Percentiles rank a stretch among this genome's conserved stretches.
These are phyloP conservation scores for Theonella swinhoei DNA, from an alignment of 37 sponge, comb jelly and placozoan species.

Conservation along the genomic window DNA sequence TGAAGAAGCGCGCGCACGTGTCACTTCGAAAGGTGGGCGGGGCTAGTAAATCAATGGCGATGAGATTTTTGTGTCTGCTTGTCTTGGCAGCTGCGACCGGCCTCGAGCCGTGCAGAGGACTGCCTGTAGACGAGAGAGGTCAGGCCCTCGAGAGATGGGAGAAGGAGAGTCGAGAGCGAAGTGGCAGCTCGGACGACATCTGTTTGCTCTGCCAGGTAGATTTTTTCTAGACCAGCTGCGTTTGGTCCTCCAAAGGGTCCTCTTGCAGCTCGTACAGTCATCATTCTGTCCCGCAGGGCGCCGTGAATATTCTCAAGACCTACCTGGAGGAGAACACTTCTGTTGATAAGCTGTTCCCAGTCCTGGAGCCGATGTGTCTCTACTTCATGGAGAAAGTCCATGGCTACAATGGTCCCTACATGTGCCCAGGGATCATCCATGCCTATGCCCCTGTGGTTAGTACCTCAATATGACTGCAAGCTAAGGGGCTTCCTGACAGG, in stretches of 20 bases:
- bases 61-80: not conserved
- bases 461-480: too few species aligned
- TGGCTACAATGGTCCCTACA: conserved; percentile 1
- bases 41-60: not conserved
- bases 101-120: not conserved
- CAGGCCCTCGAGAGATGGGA: not conserved
- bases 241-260: not conserved
- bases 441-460: conserved; percentile 69
- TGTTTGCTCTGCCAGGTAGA: not conserved
- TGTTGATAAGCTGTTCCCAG: conserved; percentile 24
- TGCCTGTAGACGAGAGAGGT: not conserved
- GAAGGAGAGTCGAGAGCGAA: not conserved
- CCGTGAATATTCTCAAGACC: not conserved
- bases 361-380: conserved; percentile 11
- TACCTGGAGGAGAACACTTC: conserved; percentile 9
- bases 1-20: too few species aligned
- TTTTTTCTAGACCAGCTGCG: not conserved
- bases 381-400: not conserved
- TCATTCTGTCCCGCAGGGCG: too few species aligned
- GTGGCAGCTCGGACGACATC: not conserved
- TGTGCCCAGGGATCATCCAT: conserved; percentile 69
- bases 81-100: not conserved
- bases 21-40: not conserved
- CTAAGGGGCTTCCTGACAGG: too few species aligned
- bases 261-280: too few species aligned